Percentiles rank a stretch among this genome's conserved stretches.
These are phyloP conservation scores for Vanessa atalanta DNA, from an alignment of 1,140 invertebrate species.

Conservation along the genomic window DNA sequence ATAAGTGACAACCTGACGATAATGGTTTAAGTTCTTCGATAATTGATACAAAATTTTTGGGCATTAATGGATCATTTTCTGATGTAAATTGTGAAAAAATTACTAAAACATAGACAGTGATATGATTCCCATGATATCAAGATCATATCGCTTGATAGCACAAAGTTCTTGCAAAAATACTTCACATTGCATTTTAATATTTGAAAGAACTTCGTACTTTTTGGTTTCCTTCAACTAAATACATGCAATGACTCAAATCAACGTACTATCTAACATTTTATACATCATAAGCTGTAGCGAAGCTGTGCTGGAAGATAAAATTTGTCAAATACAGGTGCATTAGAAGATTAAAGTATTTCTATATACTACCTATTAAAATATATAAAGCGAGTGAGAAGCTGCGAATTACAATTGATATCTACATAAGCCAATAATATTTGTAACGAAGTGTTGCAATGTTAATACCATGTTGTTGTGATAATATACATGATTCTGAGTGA, in stretches of 20 bases:
- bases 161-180: background rate
- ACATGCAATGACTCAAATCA: background rate
- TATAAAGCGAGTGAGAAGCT: conserved; percentile 13
- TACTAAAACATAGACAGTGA: no score
- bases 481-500: conserved; percentile 30
- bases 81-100: no score
- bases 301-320: conserved; percentile 17
- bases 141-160: background rate
- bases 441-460: background rate
- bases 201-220: background rate
- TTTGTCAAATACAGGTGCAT: conserved; percentile 10
- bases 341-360: conserved; percentile 4
- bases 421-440: conserved; percentile 1
- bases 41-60: background rate
- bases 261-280: background rate
- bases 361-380: background rate
- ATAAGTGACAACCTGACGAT: background rate
- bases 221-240: conserved; percentile 1
- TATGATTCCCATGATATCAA: background rate
- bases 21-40: background rate
- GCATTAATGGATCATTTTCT: background rate
- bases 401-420: background rate
- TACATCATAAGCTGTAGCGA: conserved; percentile 7
- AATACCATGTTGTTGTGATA: conserved; percentile 7
- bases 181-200: background rate